Evolutionary conservation across 1,140 invertebrate genomes (phyloP).

Genomic region (Nebria ingens): DNA sequence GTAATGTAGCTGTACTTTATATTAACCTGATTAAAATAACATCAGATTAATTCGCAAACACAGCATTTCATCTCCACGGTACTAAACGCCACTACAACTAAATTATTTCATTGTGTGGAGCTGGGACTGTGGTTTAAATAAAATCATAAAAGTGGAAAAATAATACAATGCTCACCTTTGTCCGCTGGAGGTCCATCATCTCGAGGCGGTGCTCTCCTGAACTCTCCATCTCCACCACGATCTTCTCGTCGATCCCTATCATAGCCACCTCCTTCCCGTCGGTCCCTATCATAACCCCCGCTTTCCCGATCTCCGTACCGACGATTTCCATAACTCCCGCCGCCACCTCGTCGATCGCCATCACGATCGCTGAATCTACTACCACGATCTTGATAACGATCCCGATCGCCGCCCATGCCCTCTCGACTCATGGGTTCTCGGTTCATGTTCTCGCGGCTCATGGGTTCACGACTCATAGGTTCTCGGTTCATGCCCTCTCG

Average conservation of each 20-base stretch:
- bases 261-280: constrained; percentile 26
- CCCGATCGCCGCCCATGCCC: constrained; percentile 25
- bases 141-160: neutral
- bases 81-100: neutral
- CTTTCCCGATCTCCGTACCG: constrained; percentile 31
- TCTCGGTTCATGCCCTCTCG: constrained; percentile 21
- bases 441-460: constrained; percentile 22
- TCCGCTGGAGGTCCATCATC: neutral
- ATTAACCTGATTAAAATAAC: no score
- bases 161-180: constrained; percentile 9
- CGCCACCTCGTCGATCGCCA: constrained; percentile 31
- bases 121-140: neutral
- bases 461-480: constrained; percentile 26
- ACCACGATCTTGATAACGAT: constrained; percentile 19
- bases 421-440: constrained; percentile 23
- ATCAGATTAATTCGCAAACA: neutral
- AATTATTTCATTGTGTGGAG: neutral
- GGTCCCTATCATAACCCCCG: constrained; percentile 12
- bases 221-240: constrained; percentile 25
- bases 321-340: constrained; percentile 26
- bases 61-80: neutral
- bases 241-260: constrained; percentile 34
- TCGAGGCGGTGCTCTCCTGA: neutral
- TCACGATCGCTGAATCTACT: constrained; percentile 23
- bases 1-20: neutral